Conservation (phyloP, 1,140 invertebrate species). For the Caerostris extrusa region DNA sequence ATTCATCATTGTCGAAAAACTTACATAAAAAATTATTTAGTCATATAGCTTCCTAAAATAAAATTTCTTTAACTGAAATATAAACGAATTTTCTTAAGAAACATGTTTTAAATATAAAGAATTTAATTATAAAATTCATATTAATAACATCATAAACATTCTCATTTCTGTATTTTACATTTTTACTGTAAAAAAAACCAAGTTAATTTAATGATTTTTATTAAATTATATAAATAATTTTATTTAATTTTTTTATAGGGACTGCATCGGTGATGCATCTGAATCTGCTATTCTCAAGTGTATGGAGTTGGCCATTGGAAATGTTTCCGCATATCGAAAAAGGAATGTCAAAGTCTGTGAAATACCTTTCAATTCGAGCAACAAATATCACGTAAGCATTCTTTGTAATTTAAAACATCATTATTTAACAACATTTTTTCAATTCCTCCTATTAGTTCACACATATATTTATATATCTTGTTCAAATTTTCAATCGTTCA, state of each 20-base stretch:
- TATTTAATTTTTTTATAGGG: conserved; percentile 54
- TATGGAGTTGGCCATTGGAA: conserved; percentile 80
- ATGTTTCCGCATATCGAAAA: conserved; percentile 78
- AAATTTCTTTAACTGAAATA: no score
- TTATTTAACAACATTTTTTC: no score
- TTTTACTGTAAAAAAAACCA: background rate
- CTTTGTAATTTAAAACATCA: background rate
- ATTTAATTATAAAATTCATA: no score
- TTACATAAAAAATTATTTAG: no score
- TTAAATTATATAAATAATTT: background rate
- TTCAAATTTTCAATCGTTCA: no score
- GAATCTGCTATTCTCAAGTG: conserved; percentile 81
- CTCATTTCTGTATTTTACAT: background rate
- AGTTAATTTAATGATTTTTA: background rate
- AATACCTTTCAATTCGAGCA: conserved; percentile 83
- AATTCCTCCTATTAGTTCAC: no score
- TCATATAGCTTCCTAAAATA: no score
- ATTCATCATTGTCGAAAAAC: no score
- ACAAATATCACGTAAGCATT: conserved; percentile 83
- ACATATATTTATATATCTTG: no score
- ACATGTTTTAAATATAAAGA: background rate
- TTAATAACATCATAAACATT: background rate
- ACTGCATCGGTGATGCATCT: conserved; percentile 80
- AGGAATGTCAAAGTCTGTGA: conserved; percentile 80
- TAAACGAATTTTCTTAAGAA: no score